phyloP scores from a whole-genome alignment of 1,140 invertebrate species.

The Scaptomyza hsui region DNA sequence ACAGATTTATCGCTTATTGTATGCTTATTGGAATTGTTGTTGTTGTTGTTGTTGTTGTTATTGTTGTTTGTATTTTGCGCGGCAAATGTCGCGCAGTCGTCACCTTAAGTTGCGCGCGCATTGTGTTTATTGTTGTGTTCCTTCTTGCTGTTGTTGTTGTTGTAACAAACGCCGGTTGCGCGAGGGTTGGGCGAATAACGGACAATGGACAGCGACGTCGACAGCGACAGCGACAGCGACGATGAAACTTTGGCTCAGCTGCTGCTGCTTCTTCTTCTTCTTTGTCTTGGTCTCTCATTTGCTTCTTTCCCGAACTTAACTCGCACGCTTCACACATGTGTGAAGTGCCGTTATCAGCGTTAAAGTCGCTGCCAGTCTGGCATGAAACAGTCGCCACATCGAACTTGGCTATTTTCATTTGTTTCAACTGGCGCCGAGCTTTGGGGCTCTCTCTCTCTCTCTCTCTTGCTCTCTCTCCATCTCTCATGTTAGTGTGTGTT shows the following conservation, averaged over 20 bases:
- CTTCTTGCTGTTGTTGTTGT: conserved; percentile 5
- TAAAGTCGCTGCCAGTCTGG: conserved; percentile 7
- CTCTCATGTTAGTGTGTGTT: neutral
- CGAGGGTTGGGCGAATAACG: conserved; percentile 28
- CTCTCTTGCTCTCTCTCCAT: conserved; percentile 10
- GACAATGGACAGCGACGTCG: conserved; percentile 20
- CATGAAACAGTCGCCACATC: conserved; percentile 46
- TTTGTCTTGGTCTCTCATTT: neutral
- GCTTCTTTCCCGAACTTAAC: neutral
- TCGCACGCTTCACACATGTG: conserved; percentile 34
- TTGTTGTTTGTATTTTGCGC: conserved; percentile 22
- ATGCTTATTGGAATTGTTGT: conserved; percentile 3
- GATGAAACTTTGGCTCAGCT: neutral
- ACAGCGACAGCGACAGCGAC: neutral
- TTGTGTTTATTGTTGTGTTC: conserved; percentile 32
- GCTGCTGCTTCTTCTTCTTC: neutral
- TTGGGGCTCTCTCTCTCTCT: conserved; percentile 20
- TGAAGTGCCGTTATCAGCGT: conserved; percentile 32
- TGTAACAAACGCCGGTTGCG: conserved; percentile 28
- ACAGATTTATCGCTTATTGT: neutral
- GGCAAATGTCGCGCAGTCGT: conserved; percentile 39
- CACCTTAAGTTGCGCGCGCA: conserved; percentile 54
- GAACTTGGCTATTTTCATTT: conserved; percentile 54
- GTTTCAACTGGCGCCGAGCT: conserved; percentile 43
- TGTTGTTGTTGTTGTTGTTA: conserved; percentile 28